phyloP scores from a whole-genome alignment of 1,140 invertebrate genomes.

The Probaryconus sp. region DNA sequence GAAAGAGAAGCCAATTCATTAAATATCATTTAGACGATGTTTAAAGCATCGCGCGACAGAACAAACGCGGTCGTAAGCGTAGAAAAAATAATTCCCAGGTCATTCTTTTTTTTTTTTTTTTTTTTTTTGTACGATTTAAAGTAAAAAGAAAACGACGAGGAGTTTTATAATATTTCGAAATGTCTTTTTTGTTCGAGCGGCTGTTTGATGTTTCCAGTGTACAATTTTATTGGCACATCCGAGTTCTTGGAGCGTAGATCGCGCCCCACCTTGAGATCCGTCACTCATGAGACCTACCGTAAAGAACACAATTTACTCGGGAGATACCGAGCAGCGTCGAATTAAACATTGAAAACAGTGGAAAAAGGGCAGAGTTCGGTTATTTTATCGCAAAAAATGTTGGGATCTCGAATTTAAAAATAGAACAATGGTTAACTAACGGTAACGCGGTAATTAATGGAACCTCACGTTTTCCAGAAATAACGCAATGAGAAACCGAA shows the following conservation, averaged over 20 bases:
- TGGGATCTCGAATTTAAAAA: slow-evolving; percentile 23
- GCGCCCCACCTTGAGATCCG: slow-evolving; percentile 20
- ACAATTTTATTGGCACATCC: slow-evolving; percentile 30
- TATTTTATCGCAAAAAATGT: slow-evolving; percentile 31
- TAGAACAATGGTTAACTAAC: slow-evolving; percentile 31
- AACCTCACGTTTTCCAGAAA: slow-evolving; percentile 13
- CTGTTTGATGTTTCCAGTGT: too few relatives aligned
- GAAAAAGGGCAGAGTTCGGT: slow-evolving; percentile 4
- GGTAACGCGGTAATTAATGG: slow-evolving; percentile 47
- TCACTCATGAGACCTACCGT: slow-evolving; percentile 29
- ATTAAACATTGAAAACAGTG: not conserved
- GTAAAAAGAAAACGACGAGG: too few relatives aligned
- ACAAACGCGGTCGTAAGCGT: too few relatives aligned
- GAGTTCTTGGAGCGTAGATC: slow-evolving; percentile 39
- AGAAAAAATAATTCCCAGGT: too few relatives aligned
- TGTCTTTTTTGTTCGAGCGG: too few relatives aligned
- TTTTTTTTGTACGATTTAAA: too few relatives aligned
- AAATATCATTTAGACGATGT: slow-evolving; percentile 15
- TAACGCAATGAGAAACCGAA: slow-evolving; percentile 1
- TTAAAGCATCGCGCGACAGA: too few relatives aligned
- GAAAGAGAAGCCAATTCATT: slow-evolving; percentile 16
- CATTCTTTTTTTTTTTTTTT: too few relatives aligned
- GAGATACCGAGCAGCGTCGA: too few relatives aligned
- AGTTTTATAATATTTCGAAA: too few relatives aligned
- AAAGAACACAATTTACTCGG: too few relatives aligned